phyloP scores from a whole-genome alignment of 2,113 vertebrate genomes.

The Pogona vitticeps region DNA sequence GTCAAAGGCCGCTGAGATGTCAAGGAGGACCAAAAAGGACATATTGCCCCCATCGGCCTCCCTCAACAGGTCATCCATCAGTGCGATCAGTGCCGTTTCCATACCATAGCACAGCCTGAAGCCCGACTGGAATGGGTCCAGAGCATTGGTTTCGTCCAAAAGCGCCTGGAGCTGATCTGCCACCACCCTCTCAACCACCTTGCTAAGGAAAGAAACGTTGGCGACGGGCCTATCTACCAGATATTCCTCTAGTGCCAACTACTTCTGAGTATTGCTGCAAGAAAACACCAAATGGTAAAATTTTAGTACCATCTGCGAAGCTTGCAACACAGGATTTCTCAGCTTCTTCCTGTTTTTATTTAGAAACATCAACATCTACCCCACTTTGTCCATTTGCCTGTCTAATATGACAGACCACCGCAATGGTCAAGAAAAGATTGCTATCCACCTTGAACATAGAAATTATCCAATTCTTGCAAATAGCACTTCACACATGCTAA shows the following conservation, averaged over 20 bases:
- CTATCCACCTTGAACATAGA: background rate
- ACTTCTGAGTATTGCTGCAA: background rate
- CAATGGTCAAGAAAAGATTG: background rate
- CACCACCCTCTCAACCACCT: no score
- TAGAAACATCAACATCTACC: background rate
- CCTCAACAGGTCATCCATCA: no score
- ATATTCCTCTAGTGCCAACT: background rate
- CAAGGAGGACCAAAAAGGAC: no score
- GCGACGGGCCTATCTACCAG: no score
- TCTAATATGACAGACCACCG: background rate
- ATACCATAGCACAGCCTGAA: no score
- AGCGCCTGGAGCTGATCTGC: no score
- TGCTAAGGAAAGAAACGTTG: no score
- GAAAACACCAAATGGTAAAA: background rate
- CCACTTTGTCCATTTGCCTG: background rate
- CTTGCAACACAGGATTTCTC: background rate
- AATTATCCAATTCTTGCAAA: background rate
- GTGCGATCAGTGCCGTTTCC: no score
- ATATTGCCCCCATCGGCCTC: no score
- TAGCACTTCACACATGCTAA: constrained; percentile 15
- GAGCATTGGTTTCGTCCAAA: no score
- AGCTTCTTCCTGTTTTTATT: background rate
- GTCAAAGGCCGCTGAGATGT: no score
- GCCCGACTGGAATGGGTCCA: no score
- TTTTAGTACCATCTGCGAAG: background rate